A percentile compares a stretch with the other conserved stretches of the same genome.
phyloP scores from a whole-genome alignment of 2,888 invertebrate species.

The Globia sparganii region DNA sequence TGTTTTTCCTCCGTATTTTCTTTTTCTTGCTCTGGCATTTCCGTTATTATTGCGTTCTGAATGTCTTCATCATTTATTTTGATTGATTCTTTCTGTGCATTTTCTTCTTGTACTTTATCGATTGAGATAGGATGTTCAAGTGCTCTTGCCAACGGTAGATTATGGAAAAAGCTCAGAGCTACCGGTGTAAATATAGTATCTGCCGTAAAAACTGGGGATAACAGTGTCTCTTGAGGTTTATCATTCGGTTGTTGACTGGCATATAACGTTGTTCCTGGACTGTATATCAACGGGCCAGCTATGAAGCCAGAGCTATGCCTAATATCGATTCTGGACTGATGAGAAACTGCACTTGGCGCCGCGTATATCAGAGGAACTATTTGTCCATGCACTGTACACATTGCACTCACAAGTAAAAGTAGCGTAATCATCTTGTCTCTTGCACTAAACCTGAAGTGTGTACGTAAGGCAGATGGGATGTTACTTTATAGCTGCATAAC shows the following conservation, averaged over 20 bases:
- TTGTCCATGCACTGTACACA: slow-evolving; percentile 74
- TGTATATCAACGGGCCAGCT: slow-evolving; percentile 78
- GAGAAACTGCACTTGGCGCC: slow-evolving; percentile 89
- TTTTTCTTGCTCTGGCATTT: slow-evolving; percentile 22
- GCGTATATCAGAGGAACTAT: slow-evolving; percentile 80
- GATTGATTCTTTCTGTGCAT: slow-evolving; percentile 42
- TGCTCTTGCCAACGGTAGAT: slow-evolving; percentile 82
- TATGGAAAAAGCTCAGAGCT: slow-evolving; percentile 81
- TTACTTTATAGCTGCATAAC: slow-evolving; percentile 85
- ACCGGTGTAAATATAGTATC: slow-evolving; percentile 79
- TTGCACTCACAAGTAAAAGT: slow-evolving; percentile 73
- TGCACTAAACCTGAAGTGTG: slow-evolving; percentile 67
- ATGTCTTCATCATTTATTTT: slow-evolving; percentile 20
- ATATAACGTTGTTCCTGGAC: slow-evolving; percentile 72
- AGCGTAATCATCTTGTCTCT: slow-evolving; percentile 79
- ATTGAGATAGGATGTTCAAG: slow-evolving; percentile 80
- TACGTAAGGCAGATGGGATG: slow-evolving; percentile 73
- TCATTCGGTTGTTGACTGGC: slow-evolving; percentile 67
- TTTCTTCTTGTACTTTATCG: slow-evolving; percentile 72
- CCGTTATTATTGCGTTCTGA: slow-evolving; percentile 19
- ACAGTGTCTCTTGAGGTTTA: slow-evolving; percentile 67
- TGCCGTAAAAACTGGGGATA: slow-evolving; percentile 69
- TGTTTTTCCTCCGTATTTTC: slow-evolving; percentile 17
- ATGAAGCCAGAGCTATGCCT: slow-evolving; percentile 77
- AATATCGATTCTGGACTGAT: slow-evolving; percentile 90